Percentiles rank a stretch among this genome's conserved stretches.
Conservation (phyloP, 2,797 vertebrate species). For the Liparis tanakae region DNA sequence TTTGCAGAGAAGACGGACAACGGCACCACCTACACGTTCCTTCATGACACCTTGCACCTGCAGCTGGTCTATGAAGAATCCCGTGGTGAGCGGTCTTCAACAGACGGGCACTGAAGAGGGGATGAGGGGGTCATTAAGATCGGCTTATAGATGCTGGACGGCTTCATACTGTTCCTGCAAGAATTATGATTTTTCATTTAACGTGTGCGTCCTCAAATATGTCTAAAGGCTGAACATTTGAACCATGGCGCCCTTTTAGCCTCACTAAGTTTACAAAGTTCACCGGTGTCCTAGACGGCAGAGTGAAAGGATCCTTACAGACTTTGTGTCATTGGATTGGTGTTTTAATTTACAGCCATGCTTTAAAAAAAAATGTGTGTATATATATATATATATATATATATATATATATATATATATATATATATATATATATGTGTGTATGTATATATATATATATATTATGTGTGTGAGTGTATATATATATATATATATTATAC, state of each 20-base stretch:
- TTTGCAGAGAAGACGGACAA: slow-evolving; percentile 52
- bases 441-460: too few relatives aligned
- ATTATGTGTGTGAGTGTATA: too few relatives aligned
- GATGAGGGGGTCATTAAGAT: neutral
- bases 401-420: too few relatives aligned
- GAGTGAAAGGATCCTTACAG: neutral
- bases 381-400: too few relatives aligned
- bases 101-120: neutral
- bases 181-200: neutral
- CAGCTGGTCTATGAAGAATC: slow-evolving; percentile 65
- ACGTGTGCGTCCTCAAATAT: neutral
- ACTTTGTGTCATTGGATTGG: neutral
- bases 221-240: neutral
- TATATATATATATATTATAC: accelerated
- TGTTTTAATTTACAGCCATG: neutral
- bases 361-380: too few relatives aligned
- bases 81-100: slow-evolving; percentile 53
- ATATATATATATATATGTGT: too few relatives aligned
- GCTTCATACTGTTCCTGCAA: neutral
- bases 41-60: slow-evolving; percentile 76
- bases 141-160: neutral
- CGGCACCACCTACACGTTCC: slow-evolving; percentile 72
- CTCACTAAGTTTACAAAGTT: too few relatives aligned
- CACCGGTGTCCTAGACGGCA: neutral
- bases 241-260: neutral